Evolutionary conservation across 1,140 invertebrate genomes (phyloP).

Genomic region (Venustaconcha ellipsiformis): DNA sequence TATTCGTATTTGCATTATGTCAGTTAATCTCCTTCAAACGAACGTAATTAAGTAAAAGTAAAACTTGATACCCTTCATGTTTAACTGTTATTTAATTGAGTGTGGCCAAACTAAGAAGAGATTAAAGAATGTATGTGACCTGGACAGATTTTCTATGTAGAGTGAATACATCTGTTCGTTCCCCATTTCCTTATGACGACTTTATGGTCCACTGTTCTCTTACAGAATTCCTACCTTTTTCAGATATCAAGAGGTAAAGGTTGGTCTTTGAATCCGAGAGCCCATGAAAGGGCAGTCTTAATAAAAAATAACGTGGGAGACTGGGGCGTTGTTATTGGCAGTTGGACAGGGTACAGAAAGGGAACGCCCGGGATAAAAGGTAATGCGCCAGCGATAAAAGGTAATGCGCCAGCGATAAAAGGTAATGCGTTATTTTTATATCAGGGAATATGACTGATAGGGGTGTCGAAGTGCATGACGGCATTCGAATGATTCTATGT

Average conservation of each 20-base stretch:
- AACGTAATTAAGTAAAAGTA: too few relatives aligned
- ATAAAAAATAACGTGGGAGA: constrained; percentile 62
- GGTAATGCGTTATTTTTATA: not conserved
- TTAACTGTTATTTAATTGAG: too few relatives aligned
- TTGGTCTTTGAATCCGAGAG: constrained; percentile 41
- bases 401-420: not conserved
- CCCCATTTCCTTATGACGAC: too few relatives aligned
- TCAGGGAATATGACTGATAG: constrained; percentile 1
- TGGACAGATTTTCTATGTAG: too few relatives aligned
- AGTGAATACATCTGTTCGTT: too few relatives aligned
- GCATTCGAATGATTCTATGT: too few relatives aligned
- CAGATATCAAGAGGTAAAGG: constrained; percentile 34
- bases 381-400: not conserved
- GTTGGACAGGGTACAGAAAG: constrained; percentile 51
- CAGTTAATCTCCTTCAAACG: too few relatives aligned
- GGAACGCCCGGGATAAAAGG: constrained; percentile 30
- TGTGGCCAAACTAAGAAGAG: too few relatives aligned
- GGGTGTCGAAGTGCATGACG: constrained; percentile 28
- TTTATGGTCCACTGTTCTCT: too few relatives aligned
- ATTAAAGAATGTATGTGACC: too few relatives aligned
- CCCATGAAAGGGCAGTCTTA: constrained; percentile 54
- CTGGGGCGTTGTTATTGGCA: constrained; percentile 55
- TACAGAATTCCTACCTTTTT: constrained; percentile 12
- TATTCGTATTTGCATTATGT: too few relatives aligned
- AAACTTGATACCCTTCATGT: too few relatives aligned